Evolutionary conservation across 2,888 invertebrate species (phyloP), one percentile per base, ranked within the genome.

Genomic region (Cepaea hortensis): DNA sequence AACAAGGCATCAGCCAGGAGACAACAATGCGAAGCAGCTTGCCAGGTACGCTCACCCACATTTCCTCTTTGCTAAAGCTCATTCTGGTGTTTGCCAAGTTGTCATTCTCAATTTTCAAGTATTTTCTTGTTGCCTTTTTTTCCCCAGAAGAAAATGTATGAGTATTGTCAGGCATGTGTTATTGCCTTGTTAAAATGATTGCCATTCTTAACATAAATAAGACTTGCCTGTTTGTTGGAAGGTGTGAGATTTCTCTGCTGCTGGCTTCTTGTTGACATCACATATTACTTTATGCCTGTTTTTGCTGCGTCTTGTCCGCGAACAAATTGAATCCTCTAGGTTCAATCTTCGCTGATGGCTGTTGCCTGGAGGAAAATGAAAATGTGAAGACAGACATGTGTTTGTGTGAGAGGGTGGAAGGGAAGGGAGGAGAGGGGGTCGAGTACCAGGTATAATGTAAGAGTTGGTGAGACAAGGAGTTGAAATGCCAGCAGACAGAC

Each of bases 111-210:
- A 6, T 75, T 35, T 23, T 23, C 73, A n/a, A 13, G 13, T 9
- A 23, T 23, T 23, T 23, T 75, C 35, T 9, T 35, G 18, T 46
- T 75, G 4, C 35, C 35, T 35, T 35, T 55, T 77, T 55, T 55
- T 3, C 13, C 18, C 20, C 6, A 50, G 18, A 20, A 23, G 50
- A 15, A 70, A 82, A 82, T 82, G n/a, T 72, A 72, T 82, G 23
- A 46, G 48, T 23, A 23, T 72, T 82, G 82, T 72, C 72, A 55
- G 82, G 61, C 4, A n/a, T 20, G 82, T 50, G 48, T 82, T 82
- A 82, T n/a, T 72, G 82, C 82, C 82, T 82, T 70, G 70, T 82
- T 82, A 72, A 82, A 82, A 70, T 48, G 18, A 55, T 50, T 48
- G 70, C 48, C 82, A 72, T 82, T 82, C 70, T 48, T 70, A 7